phyloP scores from a whole-genome alignment of 1,140 invertebrate genomes.

The Tetraneura akinire region DNA sequence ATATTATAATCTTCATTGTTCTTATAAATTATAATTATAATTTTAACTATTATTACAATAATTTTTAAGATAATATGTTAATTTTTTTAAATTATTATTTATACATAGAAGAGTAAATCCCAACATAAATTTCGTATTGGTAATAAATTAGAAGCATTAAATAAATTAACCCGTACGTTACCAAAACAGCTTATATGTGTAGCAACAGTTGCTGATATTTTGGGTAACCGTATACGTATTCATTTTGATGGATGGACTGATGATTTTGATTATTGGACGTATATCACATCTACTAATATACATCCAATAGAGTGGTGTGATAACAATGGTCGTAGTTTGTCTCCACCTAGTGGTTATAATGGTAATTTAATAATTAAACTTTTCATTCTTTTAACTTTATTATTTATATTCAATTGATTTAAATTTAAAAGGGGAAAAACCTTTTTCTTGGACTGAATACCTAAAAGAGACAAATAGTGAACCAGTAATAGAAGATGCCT shows the following conservation, averaged over 20 bases:
- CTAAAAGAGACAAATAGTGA: conserved; percentile 73
- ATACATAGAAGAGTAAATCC: neutral
- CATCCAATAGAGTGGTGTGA: conserved; percentile 93
- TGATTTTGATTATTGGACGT: conserved; percentile 92
- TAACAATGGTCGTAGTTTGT: conserved; percentile 75
- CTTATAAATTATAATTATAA: neutral
- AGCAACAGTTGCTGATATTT: conserved; percentile 81
- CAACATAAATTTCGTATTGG: conserved; percentile 70
- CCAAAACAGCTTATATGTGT: conserved; percentile 69
- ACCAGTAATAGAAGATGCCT: conserved; percentile 80
- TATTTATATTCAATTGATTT: conserved; percentile 22
- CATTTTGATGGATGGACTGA: conserved; percentile 96
- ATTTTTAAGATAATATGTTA: too few relatives aligned
- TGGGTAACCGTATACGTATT: conserved; percentile 82
- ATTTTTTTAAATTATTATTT: conserved; percentile 9
- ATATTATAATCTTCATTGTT: too few relatives aligned
- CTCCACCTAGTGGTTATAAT: conserved; percentile 79
- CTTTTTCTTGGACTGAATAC: conserved; percentile 82
- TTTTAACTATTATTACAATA: neutral
- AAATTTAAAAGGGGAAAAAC: conserved; percentile 72
- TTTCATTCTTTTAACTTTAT: neutral
- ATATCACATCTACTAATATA: conserved; percentile 85
- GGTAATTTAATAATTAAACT: conserved; percentile 1
- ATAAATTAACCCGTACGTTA: conserved; percentile 81
- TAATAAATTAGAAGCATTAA: conserved; percentile 94